Percentiles rank a stretch among this genome's conserved stretches.
Evolutionary conservation across 2,888 invertebrate species (phyloP).

Genomic region (Orchestes rusci): DNA sequence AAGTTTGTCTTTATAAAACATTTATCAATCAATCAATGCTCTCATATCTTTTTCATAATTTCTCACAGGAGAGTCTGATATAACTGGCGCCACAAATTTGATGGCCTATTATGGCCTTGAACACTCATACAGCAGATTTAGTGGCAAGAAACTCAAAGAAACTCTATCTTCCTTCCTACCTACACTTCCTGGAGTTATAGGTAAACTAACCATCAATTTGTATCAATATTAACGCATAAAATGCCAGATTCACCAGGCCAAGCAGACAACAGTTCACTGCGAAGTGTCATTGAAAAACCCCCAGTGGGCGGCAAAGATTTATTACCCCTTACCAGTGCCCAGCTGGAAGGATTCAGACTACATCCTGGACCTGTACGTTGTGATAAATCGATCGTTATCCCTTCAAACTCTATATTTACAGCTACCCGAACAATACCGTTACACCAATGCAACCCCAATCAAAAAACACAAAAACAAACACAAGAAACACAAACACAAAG

Average conservation of each 20-base stretch:
- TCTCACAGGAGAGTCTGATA: constrained; percentile 81
- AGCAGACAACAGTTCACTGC: constrained; percentile 77
- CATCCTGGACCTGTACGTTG: constrained; percentile 79
- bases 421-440: constrained; percentile 91
- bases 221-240: neutral
- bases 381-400: too few relatives aligned
- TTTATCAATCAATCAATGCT: too few relatives aligned
- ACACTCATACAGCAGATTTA: constrained; percentile 96
- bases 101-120: constrained; percentile 95
- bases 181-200: constrained; percentile 85
- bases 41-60: too few relatives aligned
- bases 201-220: constrained; percentile 5
- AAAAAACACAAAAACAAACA: constrained; percentile 94
- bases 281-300: constrained; percentile 92
- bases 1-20: too few relatives aligned
- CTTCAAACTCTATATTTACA: constrained; percentile 35
- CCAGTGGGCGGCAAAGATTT: constrained; percentile 89
- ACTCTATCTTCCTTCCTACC: constrained; percentile 92
- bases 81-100: constrained; percentile 94
- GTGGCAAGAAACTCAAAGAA: constrained; percentile 92
- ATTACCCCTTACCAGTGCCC: constrained; percentile 75
- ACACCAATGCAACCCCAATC: constrained; percentile 84
- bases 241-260: constrained; percentile 80
- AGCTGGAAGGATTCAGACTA: constrained; percentile 86
- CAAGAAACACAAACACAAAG: constrained; percentile 90